Evolutionary conservation across 2,797 vertebrate genomes (phyloP).

Genomic region (Apogon talboti): DNA sequence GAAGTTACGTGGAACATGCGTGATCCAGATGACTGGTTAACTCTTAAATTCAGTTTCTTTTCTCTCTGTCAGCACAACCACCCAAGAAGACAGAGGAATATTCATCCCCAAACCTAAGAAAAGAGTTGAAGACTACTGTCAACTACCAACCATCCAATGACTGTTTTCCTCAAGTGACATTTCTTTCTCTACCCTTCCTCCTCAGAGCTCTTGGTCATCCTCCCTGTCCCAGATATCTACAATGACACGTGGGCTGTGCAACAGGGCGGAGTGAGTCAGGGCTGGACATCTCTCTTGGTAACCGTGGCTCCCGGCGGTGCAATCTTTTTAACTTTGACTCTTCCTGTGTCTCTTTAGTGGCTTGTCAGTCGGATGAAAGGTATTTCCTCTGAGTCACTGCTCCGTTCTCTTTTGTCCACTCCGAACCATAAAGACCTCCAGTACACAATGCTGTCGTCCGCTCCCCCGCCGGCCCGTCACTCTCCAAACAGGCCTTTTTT

Average conservation of each 20-base stretch:
- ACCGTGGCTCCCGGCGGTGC: slow-evolving; percentile 33
- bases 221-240: slow-evolving; percentile 54
- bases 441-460: slow-evolving; percentile 47
- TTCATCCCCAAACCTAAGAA: not conserved
- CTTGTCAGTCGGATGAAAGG: slow-evolving; percentile 71
- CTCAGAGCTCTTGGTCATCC: slow-evolving; percentile 25
- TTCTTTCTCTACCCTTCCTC: slow-evolving; percentile 23
- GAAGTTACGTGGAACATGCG: too few relatives aligned
- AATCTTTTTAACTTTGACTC: slow-evolving; percentile 61
- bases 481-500: slow-evolving; percentile 47
- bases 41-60: slow-evolving; percentile 23
- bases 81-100: slow-evolving; percentile 13
- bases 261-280: slow-evolving; percentile 51
- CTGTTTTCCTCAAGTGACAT: slow-evolving; percentile 21
- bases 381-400: slow-evolving; percentile 83
- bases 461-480: slow-evolving; percentile 11
- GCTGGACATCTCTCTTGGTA: slow-evolving; percentile 31
- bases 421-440: slow-evolving; percentile 49
- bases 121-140: slow-evolving; percentile 6
- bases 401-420: slow-evolving; percentile 56
- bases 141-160: slow-evolving; percentile 46
- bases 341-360: slow-evolving; percentile 69
- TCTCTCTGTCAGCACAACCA: slow-evolving; percentile 20
- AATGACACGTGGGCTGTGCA: slow-evolving; percentile 55
- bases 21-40: too few relatives aligned